Conservation (phyloP, 2,113 vertebrate genomes). For the Nothoprocta pentlandii region DNA sequence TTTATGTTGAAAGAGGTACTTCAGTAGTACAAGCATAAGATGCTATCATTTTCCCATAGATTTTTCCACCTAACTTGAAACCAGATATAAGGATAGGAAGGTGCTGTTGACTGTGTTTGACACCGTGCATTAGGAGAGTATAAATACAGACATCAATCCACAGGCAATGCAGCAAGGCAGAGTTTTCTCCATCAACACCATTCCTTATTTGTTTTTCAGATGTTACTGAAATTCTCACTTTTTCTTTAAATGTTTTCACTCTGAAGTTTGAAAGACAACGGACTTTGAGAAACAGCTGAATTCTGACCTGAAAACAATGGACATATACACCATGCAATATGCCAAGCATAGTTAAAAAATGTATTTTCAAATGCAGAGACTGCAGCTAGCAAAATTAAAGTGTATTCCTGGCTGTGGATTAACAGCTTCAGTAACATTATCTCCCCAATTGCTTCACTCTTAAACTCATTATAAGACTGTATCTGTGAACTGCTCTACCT, state of each 20-base stretch:
- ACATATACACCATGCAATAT: background rate
- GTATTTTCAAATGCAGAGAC: background rate
- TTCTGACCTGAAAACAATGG: background rate
- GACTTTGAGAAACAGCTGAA: background rate
- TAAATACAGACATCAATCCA: background rate
- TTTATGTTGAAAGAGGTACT: background rate
- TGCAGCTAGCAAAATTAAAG: background rate
- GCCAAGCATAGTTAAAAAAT: background rate
- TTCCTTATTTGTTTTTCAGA: background rate
- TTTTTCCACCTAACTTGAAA: background rate
- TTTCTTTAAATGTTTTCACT: background rate
- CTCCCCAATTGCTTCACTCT: background rate
- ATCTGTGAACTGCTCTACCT: background rate
- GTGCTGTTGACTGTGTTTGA: background rate
- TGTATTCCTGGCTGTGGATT: background rate
- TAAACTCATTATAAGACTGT: background rate
- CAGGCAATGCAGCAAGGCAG: background rate
- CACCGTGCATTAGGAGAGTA: background rate
- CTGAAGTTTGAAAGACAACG: background rate
- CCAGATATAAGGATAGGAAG: background rate
- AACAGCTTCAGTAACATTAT: background rate
- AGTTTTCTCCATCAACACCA: background rate
- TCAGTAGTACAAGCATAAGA: background rate
- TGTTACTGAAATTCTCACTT: background rate
- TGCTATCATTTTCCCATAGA: background rate